Conservation (phyloP, 2,113 vertebrate species). For the Pao palembangensis region DNA sequence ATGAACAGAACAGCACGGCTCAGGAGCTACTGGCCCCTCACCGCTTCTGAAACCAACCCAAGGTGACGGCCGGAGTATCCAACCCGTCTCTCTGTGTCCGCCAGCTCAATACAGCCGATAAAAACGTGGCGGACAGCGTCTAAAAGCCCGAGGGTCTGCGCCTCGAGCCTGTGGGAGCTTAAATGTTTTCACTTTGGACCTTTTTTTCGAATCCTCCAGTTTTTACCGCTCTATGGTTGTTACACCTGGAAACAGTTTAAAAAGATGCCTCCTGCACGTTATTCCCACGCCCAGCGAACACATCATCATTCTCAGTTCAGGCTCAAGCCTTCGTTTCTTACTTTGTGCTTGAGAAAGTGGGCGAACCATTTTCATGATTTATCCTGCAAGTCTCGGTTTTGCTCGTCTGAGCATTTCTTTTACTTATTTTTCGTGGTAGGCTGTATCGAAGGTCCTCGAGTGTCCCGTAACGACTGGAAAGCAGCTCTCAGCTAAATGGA, state of each 20-base stretch:
- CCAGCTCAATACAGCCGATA: not conserved
- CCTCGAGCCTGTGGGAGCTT: not conserved
- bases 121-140: not conserved
- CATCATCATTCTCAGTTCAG: conserved; percentile 13
- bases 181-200: too few relatives aligned
- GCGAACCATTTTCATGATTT: conserved; percentile 20
- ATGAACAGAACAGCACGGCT: too few relatives aligned
- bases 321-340: conserved; percentile 9
- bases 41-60: too few relatives aligned
- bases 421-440: conserved; percentile 12
- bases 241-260: too few relatives aligned
- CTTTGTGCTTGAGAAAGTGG: conserved; percentile 17
- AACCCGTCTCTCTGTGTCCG: too few relatives aligned
- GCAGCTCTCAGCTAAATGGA: conserved; percentile 29
- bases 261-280: too few relatives aligned
- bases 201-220: too few relatives aligned
- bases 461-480: conserved; percentile 33
- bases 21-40: too few relatives aligned
- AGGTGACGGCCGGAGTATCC: too few relatives aligned
- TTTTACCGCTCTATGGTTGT: too few relatives aligned
- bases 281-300: not conserved
- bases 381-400: not conserved
- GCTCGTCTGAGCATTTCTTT: too few relatives aligned
- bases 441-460: conserved; percentile 24
- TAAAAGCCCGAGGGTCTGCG: conserved; percentile 35